Evolutionary conservation across 1,140 invertebrate genomes (phyloP), one percentile per base, ranked within the genome.

Genomic region (Drosophila azteca): DNA sequence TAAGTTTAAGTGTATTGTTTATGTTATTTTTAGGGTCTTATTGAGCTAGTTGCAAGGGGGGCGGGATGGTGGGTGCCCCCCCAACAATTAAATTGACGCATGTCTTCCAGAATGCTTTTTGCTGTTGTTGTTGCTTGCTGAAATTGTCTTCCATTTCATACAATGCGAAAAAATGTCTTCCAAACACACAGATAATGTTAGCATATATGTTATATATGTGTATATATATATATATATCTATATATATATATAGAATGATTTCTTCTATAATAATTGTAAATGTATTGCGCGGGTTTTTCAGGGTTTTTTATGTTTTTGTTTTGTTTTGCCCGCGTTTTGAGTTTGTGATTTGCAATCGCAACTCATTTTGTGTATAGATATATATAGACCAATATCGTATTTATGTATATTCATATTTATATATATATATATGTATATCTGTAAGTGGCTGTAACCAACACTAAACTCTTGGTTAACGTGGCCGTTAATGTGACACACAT

Each of bases 81-180:
- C 26, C n/a, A n/a, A n/a, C n/a, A 29, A 60, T 73, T 75, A 60
- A 45, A 67, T 75, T 54, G 65, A 72, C 77, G 74, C 70, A 79
- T 91, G 85, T 91, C 90, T 91, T 91, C 90, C 90, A 91, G 76
- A 91, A 90, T 73, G 77, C 79, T 78, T 69, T 67, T 67, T 20
- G 61, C 31, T 43, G 61, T 48, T 54, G 69, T 70, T 74, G 55
- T 73, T 68, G 60, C 50, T 65, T 77, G 68, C 66, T 84, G 65
- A 72, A 76, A 67, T 62, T 70, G 64, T 81, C 82, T 66, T 79
- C 79, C 41, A 79, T 81, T 74, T 69, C 53, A 75, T 71, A 55
- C 77, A 77, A 87, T 87, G 79, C 81, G 69, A 80, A 90, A 73
- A 90, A 90, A 91, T 90, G 90, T 90, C 90, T 91, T 91, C 90